phyloP scores from a whole-genome alignment of 2,113 vertebrate genomes.

The Camelus bactrianus region DNA sequence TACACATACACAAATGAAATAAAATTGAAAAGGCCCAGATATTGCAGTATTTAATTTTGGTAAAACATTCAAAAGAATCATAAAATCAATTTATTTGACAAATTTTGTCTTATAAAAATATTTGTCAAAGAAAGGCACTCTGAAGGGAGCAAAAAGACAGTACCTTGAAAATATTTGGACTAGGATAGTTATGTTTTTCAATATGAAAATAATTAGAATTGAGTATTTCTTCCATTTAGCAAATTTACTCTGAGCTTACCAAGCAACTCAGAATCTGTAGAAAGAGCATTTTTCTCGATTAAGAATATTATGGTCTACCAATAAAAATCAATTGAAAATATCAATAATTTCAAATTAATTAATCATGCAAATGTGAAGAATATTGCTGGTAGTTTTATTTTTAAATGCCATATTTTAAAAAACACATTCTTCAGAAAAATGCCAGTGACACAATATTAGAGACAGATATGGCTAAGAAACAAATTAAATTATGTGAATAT shows the following conservation, averaged over 20 bases:
- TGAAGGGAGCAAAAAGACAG: neutral
- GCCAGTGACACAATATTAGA: neutral
- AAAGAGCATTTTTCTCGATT: constrained; percentile 53
- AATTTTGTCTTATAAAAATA: constrained; percentile 32
- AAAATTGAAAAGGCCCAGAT: constrained; percentile 23
- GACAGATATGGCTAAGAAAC: constrained; percentile 42
- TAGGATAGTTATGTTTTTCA: neutral
- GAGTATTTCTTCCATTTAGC: constrained; percentile 31
- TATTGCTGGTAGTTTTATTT: constrained; percentile 43
- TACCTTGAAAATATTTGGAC: constrained; percentile 53
- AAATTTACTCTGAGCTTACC: constrained; percentile 9
- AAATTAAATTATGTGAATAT: neutral
- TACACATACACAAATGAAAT: neutral
- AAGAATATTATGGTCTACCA: constrained; percentile 1
- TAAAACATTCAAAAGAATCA: constrained; percentile 40
- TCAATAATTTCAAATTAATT: constrained; percentile 54
- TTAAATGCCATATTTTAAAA: constrained; percentile 36
- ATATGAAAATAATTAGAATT: constrained; percentile 33
- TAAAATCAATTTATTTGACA: constrained; percentile 36
- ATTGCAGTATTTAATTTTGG: constrained; percentile 51
- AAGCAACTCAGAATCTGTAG: constrained; percentile 34
- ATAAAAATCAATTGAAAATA: constrained; percentile 25
- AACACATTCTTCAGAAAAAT: constrained; percentile 22
- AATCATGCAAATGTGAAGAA: neutral
- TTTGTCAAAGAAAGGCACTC: neutral